These are phyloP conservation scores for Ailuropoda melanoleuca DNA, from an alignment of 2,113 vertebrate genomes.

Conservation along the genomic window DNA sequence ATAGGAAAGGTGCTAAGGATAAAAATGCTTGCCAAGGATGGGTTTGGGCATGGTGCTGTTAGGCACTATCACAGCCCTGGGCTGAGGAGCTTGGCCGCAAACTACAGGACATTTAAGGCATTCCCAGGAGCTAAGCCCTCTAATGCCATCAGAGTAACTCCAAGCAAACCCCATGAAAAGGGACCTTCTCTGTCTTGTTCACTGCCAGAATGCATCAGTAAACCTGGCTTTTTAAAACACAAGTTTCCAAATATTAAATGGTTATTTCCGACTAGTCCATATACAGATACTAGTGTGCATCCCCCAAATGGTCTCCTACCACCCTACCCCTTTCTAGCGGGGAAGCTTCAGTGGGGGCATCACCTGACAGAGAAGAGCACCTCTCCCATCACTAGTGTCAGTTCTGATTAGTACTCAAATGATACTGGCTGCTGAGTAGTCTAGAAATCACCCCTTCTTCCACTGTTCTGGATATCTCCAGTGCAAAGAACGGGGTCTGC, in stretches of 20 bases:
- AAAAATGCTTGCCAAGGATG: background rate
- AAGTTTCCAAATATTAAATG: background rate
- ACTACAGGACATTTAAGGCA: background rate
- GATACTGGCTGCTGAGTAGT: background rate
- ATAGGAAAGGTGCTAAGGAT: background rate
- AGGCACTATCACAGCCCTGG: background rate
- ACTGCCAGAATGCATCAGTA: background rate
- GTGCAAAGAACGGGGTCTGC: background rate
- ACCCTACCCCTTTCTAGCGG: background rate
- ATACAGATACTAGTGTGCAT: background rate
- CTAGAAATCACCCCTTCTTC: background rate
- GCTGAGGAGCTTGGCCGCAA: background rate
- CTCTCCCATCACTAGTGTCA: background rate
- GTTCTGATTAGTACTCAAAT: background rate
- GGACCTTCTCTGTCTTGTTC: background rate
- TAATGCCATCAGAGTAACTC: background rate
- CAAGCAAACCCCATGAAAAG: background rate
- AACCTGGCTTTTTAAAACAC: background rate
- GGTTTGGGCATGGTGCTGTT: background rate
- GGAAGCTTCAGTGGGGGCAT: background rate
- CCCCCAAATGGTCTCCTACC: background rate
- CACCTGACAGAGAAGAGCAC: background rate
- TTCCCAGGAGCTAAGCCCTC: background rate
- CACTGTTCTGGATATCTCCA: background rate
- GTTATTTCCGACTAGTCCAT: background rate